Base-by-base conservation (phyloP, 2,797 vertebrate species). In the Miichthys miiuy region DNA sequence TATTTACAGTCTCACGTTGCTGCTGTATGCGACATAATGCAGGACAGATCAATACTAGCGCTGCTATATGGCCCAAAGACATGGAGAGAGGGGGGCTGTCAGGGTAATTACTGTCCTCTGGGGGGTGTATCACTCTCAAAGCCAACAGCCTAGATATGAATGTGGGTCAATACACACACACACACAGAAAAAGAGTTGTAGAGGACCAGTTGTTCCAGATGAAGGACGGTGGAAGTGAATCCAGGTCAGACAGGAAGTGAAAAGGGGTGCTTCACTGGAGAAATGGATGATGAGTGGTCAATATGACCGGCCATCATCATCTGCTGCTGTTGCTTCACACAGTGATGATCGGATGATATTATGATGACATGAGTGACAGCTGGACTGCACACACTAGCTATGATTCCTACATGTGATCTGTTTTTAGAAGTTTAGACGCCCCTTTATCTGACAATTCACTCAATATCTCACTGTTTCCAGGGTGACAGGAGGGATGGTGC, bases 141-240 rank as follows among this genome's bases (percentile, higher is more conserved):
- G 48, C 69, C 82, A 84, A 80, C 81, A 89, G 65, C 83, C 80
- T 81, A 76, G 50, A 84, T 89, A 41, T 72, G 27, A 70, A 91
- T 91, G 75, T 92, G 89, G 90, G 91, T 94, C 91, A 89, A 79
- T 70, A 83, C 77, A 75, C 77, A 67, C 56, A 60, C 61, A 71
- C 58, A 46, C 50, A 38, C 20, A 56, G 61, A 64, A 51, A 38
- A 52, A 27, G 61, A 81, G 77, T 3, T n/a, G n/a, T n/a, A n/a
- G n/a, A n/a, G n/a, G 11, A 50, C 71, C 61, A 79, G 82, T 80
- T 80, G 75, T 80, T 84, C 71, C 74, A 79, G 64, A 87, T 87
- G 75, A 81, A 77, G 62, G 74, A 23, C 27, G 10, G 25, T 48
- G 52, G 72, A 79, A 80, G 73, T 46, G 61, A 82, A 90, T 80